These are phyloP conservation scores for Nymphalis io DNA, from an alignment of 1,140 invertebrate species.

Conservation along the genomic window DNA sequence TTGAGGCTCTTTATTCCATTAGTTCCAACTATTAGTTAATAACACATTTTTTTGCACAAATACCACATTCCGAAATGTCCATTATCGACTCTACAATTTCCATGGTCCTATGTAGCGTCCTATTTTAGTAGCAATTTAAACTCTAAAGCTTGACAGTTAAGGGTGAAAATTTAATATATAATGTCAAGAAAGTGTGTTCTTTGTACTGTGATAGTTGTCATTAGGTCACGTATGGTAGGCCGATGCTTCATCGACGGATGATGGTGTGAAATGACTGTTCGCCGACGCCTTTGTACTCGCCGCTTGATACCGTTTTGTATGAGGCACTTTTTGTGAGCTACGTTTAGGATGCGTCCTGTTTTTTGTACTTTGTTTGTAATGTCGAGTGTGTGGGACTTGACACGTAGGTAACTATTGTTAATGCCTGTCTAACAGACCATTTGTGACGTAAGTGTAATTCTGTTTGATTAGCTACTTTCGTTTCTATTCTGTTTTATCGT, in stretches of 20 bases:
- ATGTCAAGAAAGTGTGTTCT: conserved; percentile 34
- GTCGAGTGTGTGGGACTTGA: conserved; percentile 76
- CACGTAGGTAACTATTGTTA: conserved; percentile 76
- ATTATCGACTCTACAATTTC: conserved; percentile 36
- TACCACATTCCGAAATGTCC: conserved; percentile 47
- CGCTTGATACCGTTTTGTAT: conserved; percentile 69
- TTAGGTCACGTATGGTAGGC: conserved; percentile 67
- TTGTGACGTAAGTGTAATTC: conserved; percentile 42
- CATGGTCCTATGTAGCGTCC: conserved; percentile 15
- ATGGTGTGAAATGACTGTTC: conserved; percentile 72
- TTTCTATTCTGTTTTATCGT: not conserved
- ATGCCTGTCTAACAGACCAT: conserved; percentile 57
- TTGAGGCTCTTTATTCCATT: conserved; percentile 34
- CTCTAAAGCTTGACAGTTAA: conserved; percentile 28
- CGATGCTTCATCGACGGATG: conserved; percentile 51
- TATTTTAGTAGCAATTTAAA: conserved; percentile 15
- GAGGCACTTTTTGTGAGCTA: conserved; percentile 61
- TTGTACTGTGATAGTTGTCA: conserved; percentile 56
- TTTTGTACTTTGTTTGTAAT: conserved; percentile 75
- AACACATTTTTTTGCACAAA: conserved; percentile 60
- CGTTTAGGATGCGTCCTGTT: conserved; percentile 72
- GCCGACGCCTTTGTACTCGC: conserved; percentile 65
- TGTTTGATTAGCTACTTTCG: conserved; percentile 43
- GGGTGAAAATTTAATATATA: conserved; percentile 39
- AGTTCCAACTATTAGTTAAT: conserved; percentile 57